Evolutionary conservation across 2,888 invertebrate genomes (phyloP), one percentile per base, ranked within the genome.

Genomic region (Parasteatoda lunata): DNA sequence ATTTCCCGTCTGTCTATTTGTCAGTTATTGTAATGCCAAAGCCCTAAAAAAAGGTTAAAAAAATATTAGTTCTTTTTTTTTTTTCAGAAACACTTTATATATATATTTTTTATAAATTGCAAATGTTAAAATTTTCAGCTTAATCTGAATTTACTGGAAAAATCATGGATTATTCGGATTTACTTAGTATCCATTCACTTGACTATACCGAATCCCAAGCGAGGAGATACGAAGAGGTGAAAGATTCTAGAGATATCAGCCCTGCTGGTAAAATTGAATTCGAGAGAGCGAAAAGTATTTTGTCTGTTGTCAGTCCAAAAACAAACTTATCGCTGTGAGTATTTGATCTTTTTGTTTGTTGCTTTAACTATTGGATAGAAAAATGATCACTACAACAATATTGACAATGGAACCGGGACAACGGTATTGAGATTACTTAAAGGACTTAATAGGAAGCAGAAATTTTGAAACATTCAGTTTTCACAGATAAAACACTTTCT

Each of bases 301-400:
- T 85, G 11, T 85, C 84, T 9, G 51, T 65, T 9, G 70, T 85
- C 47, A 76, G 78, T 45, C 51, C 69, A 11, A 85, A 64, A 65
- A 54, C 64, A 9, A 79, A 75, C 15, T 15, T 85, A 8, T 85
- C 84, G 47, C 51, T 85, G 84, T 85, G 65, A 79, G 84, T 79
- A 48, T 15, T 9, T n/a, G 54, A 59, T 5, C 5, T 11, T 15
- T 5, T 9, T 11, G 2, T 45, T 54, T 0, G 9, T 75, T 8
- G 4, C n/a, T 11, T 13, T 13, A n/a, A 4, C 51, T 4, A 49
- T 5, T 49, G 5, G 15, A 3, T 7, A 7, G 11, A 11, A 51
- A 3, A 11, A 15, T 49, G 3, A 8, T 75, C 47, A 11, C 5
- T 45, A 54, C 11, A 11, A 54, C 3, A 54, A 54, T 54, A 9